Conservation (phyloP, 1,140 invertebrate species). For the Caenorhabditis brenneri region DNA sequence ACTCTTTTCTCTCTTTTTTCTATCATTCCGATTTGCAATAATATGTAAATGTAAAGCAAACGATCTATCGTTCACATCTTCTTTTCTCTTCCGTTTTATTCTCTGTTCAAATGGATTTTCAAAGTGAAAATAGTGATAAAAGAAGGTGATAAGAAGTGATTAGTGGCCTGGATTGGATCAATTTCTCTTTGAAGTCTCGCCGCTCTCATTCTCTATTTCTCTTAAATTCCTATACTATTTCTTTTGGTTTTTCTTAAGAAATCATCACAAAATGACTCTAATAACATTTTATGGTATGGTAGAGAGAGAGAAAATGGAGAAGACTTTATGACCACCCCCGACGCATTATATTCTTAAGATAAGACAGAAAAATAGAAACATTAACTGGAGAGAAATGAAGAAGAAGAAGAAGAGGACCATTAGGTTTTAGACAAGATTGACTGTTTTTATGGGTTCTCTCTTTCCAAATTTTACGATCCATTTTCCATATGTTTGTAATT, state of each 20-base stretch:
- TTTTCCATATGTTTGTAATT: neutral
- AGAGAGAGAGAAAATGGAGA: neutral
- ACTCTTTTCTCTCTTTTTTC: neutral
- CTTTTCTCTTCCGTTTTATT: neutral
- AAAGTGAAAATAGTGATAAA: slow-evolving; percentile 3
- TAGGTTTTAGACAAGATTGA: neutral
- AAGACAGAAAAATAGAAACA: neutral
- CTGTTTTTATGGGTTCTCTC: neutral
- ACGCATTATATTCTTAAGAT: slow-evolving; percentile 5
- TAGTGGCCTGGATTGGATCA: slow-evolving; percentile 25
- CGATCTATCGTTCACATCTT: neutral
- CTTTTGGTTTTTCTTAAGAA: neutral
- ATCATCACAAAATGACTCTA: neutral
- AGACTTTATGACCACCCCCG: slow-evolving; percentile 31
- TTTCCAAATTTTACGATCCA: neutral
- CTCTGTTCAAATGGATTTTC: neutral
- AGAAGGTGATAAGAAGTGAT: slow-evolving; percentile 28
- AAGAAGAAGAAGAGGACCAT: no score
- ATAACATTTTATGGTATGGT: slow-evolving; percentile 9
- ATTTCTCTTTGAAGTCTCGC: neutral
- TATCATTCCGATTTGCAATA: slow-evolving; percentile 14
- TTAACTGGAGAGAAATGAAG: neutral
- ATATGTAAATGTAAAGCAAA: slow-evolving; percentile 43
- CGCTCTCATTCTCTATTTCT: neutral
- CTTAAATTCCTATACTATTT: neutral